Conservation (phyloP, 2,888 invertebrate species). For the Campaea margaritaria region DNA sequence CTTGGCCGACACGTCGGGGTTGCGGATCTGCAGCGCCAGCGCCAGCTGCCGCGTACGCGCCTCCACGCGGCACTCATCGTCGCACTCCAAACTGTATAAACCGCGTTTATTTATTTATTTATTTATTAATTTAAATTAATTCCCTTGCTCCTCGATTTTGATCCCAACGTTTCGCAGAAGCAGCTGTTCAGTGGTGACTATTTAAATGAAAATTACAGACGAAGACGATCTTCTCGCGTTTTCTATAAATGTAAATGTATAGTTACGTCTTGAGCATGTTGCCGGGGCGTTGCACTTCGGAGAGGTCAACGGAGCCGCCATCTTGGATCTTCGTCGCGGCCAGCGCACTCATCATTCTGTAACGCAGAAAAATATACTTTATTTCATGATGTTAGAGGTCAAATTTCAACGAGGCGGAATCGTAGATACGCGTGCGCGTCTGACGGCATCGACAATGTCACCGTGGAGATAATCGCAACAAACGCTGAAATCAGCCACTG, state of each 20-base stretch:
- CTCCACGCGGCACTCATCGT: constrained; percentile 94
- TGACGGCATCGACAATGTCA: too few relatives aligned
- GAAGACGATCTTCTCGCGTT: not conserved
- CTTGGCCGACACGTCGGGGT: constrained; percentile 93
- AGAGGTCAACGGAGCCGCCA: constrained; percentile 91
- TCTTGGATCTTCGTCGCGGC: constrained; percentile 92
- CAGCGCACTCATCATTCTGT: constrained; percentile 89
- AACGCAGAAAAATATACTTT: constrained; percentile 18
- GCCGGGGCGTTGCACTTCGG: constrained; percentile 86
- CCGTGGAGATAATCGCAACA: too few relatives aligned
- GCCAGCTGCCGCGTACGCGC: constrained; percentile 96
- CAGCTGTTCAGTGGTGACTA: too few relatives aligned
- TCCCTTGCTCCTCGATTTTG: too few relatives aligned
- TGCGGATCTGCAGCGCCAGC: constrained; percentile 95
- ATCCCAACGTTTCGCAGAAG: too few relatives aligned
- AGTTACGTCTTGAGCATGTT: constrained; percentile 87
- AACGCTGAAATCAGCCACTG: too few relatives aligned
- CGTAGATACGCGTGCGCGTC: too few relatives aligned
- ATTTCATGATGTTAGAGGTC: not conserved
- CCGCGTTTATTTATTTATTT: too few relatives aligned
- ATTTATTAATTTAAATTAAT: too few relatives aligned
- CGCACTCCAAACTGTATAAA: constrained; percentile 96
- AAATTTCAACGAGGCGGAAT: too few relatives aligned
- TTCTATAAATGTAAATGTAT: not conserved
- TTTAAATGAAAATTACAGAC: too few relatives aligned